Percentiles rank a stretch among this genome's conserved stretches.
Conservation (phyloP, 2,113 vertebrate genomes). For the Etheostoma spectabile region DNA sequence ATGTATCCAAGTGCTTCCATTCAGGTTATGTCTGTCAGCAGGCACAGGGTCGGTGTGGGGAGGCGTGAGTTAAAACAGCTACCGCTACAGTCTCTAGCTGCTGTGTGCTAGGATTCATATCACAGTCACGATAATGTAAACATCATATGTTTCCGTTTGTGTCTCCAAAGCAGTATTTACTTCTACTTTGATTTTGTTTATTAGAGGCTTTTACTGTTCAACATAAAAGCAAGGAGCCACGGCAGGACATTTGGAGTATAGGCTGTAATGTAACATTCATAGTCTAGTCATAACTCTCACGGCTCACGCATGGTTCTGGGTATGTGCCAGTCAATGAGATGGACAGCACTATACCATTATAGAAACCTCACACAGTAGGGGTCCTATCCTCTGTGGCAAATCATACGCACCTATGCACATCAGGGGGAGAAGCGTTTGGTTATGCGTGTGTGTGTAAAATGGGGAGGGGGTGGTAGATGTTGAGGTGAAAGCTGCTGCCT, state of each 20-base stretch:
- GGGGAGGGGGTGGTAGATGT: neutral
- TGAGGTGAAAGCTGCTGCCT: constrained; percentile 59
- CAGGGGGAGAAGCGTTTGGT: constrained; percentile 44
- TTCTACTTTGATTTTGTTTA: constrained; percentile 78
- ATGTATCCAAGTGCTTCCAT: constrained; percentile 29
- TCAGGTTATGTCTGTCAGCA: constrained; percentile 42
- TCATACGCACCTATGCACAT: constrained; percentile 66
- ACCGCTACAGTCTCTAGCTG: constrained; percentile 27
- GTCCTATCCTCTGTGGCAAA: constrained; percentile 54
- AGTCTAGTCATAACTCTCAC: constrained; percentile 53
- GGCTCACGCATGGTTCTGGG: constrained; percentile 57
- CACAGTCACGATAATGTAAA: constrained; percentile 69
- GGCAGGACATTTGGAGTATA: constrained; percentile 45
- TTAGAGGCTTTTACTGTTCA: constrained; percentile 67
- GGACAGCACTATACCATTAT: constrained; percentile 40
- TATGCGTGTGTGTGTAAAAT: constrained; percentile 21
- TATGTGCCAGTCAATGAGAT: constrained; percentile 64
- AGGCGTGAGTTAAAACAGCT: constrained; percentile 45
- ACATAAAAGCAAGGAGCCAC: constrained; percentile 70
- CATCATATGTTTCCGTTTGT: constrained; percentile 70
- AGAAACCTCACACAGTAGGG: constrained; percentile 54
- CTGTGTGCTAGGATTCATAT: constrained; percentile 58
- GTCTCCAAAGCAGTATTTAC: constrained; percentile 67
- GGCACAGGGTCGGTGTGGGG: neutral
- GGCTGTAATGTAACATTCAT: constrained; percentile 41